Evolutionary conservation across 2,888 invertebrate species (phyloP).

Genomic region (Dione vanillae): DNA sequence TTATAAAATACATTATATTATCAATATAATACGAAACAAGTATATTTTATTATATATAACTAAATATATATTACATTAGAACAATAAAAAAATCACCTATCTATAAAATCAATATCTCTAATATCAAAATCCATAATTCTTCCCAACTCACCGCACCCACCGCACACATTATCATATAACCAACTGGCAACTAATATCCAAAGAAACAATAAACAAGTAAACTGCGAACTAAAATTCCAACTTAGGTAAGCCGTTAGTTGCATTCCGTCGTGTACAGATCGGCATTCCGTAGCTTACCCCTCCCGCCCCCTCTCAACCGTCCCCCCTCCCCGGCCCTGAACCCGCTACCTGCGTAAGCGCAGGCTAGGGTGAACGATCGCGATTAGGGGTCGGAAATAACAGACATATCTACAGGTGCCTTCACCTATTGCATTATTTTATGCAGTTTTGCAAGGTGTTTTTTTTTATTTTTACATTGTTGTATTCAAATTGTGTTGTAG

Average conservation of each 20-base stretch:
- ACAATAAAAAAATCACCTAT: too few relatives aligned
- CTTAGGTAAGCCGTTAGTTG: constrained; percentile 55
- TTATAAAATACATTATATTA: too few relatives aligned
- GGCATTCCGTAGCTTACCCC: constrained; percentile 63
- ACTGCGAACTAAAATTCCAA: constrained; percentile 40
- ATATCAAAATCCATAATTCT: too few relatives aligned
- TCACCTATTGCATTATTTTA: constrained; percentile 14
- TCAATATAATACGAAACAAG: too few relatives aligned
- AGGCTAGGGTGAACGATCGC: constrained; percentile 59
- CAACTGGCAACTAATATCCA: too few relatives aligned
- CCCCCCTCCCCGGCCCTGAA: constrained; percentile 50
- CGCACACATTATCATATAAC: not conserved
- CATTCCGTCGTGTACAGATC: constrained; percentile 59
- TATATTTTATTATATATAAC: too few relatives aligned
- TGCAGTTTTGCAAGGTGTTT: constrained; percentile 18
- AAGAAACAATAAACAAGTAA: constrained; percentile 15
- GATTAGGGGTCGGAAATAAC: constrained; percentile 58
- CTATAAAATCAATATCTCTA: too few relatives aligned
- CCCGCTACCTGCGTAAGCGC: constrained; percentile 63
- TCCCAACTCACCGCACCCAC: too few relatives aligned
- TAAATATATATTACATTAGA: too few relatives aligned
- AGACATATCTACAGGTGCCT: constrained; percentile 46
- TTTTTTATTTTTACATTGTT: not conserved
- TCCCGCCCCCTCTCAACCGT: constrained; percentile 57
- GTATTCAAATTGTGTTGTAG: too few relatives aligned